Evolutionary conservation across 2,113 vertebrate genomes (phyloP), one percentile per base, ranked within the genome.

Genomic region (Eidolon helvum): DNA sequence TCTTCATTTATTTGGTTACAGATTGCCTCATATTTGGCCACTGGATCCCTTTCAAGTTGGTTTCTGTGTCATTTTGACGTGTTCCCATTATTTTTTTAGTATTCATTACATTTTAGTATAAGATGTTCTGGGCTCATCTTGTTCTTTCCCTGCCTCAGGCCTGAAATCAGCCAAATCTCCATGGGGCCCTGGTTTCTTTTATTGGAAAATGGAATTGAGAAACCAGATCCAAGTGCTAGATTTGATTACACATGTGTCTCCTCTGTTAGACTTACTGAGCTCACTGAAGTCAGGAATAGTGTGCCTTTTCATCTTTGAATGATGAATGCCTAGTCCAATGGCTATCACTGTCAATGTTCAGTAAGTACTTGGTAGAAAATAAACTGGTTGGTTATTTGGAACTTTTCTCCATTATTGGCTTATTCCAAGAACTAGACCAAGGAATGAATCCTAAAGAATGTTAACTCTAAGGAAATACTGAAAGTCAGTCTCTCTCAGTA

Each of bases 271-370:
- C 15, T 50, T 15, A 86, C 82, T 86, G 59, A 68, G n/a, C 7
- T 61, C n/a, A 80, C 10, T 72, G 26, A 63, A 14, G 74, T 71
- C 11, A 40, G 26, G 75, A 93, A 63, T 80, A 80, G 26, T 33
- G 14, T 50, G 28, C 53, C 92, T 80, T 87, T 80, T 69, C 65
- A 71, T 87, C 75, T 88, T 94, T 59, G 91, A 78, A 57, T 87
- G 26, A 50, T 9, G 3, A 53, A 50, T 80, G 26, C 53, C 43
- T 61, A 10, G 15, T 94, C 75, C 28, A 72, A 4, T 80, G 65
- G 21, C 28, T 80, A 4, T 59, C 65, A 71, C 26, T 50, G 50
- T 61, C 19, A 71, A 30, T 87, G 18, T 79, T 93, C 50, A 71
- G 1, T 80, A 61, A 93, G 33, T 53, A 88, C 24, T 77, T 68